Conservation (phyloP, 1,140 invertebrate species). For the Drosophila saltans region DNA sequence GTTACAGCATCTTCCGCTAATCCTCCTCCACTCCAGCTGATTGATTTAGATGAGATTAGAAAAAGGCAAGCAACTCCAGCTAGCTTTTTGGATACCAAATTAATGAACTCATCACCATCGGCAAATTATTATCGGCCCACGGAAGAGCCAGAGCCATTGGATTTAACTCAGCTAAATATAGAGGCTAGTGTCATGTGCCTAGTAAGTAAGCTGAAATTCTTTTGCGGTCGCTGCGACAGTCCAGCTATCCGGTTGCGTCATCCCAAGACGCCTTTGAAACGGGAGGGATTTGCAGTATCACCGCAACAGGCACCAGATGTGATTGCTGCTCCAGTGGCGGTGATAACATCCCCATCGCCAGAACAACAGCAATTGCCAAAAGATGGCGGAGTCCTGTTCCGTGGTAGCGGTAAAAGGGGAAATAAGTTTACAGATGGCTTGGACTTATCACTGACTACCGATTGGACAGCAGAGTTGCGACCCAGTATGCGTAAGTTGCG, state of each 20-base stretch:
- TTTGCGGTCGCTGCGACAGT: slow-evolving; percentile 89
- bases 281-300: slow-evolving; percentile 58
- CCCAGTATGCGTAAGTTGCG: slow-evolving; percentile 92
- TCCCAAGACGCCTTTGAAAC: slow-evolving; percentile 83
- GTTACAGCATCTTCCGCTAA: neutral
- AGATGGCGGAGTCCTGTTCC: slow-evolving; percentile 48
- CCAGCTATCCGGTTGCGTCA: slow-evolving; percentile 87
- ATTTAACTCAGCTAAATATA: slow-evolving; percentile 94
- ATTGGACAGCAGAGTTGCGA: slow-evolving; percentile 90
- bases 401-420: slow-evolving; percentile 81
- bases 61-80: slow-evolving; percentile 48
- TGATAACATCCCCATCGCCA: slow-evolving; percentile 11
- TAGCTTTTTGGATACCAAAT: slow-evolving; percentile 88
- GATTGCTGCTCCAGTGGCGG: slow-evolving; percentile 40
- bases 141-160: slow-evolving; percentile 94
- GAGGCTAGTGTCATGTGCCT: slow-evolving; percentile 95
- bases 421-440: slow-evolving; percentile 90
- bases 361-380: slow-evolving; percentile 57
- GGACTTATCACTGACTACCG: slow-evolving; percentile 86
- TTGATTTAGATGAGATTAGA: slow-evolving; percentile 63
- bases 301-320: slow-evolving; percentile 70
- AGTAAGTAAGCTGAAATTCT: slow-evolving; percentile 90
- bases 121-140: slow-evolving; percentile 92
- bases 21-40: slow-evolving; percentile 42
- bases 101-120: slow-evolving; percentile 90